These are phyloP conservation scores for Antennarius striatus DNA, from an alignment of 2,113 vertebrate genomes.

Conservation along the genomic window DNA sequence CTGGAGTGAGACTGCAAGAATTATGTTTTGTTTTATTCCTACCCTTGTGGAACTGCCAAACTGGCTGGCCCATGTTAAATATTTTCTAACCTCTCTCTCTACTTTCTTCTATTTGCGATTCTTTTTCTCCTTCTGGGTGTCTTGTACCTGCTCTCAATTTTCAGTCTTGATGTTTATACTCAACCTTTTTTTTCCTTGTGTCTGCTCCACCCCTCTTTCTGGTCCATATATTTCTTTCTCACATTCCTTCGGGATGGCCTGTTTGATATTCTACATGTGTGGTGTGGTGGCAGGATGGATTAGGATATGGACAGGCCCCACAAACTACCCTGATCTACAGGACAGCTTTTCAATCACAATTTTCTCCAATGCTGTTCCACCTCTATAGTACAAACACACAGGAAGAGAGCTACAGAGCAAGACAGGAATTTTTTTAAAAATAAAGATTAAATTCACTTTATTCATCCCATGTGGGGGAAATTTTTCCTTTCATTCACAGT, in stretches of 20 bases:
- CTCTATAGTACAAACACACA: conserved; percentile 71
- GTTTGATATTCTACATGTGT: conserved; percentile 84
- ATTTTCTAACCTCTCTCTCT: conserved; percentile 22
- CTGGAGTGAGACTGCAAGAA: conserved; percentile 86
- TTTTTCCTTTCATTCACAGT: no score
- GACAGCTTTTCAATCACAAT: conserved; percentile 85
- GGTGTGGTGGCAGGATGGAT: conserved; percentile 82
- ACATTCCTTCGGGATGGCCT: conserved; percentile 65
- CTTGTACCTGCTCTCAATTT: conserved; percentile 25
- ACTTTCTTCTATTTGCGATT: conserved; percentile 12
- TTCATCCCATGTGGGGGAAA: no score
- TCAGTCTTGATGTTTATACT: conserved; percentile 39
- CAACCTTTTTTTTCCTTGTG: conserved; percentile 51
- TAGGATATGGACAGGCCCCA: conserved; percentile 88
- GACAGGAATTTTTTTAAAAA: no score
- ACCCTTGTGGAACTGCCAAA: conserved; percentile 39
- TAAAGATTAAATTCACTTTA: no score
- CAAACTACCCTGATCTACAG: conserved; percentile 80
- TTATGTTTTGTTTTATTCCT: conserved; percentile 76
- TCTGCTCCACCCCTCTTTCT: conserved; percentile 17
- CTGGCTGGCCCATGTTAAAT: conserved; percentile 27
- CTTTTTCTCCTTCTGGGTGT: background rate
- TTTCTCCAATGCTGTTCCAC: conserved; percentile 66
- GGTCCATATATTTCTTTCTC: conserved; percentile 62
- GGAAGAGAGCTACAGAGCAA: conserved; percentile 22